Evolutionary conservation across 2,113 vertebrate species (phyloP).

Genomic region (Progne subis): DNA sequence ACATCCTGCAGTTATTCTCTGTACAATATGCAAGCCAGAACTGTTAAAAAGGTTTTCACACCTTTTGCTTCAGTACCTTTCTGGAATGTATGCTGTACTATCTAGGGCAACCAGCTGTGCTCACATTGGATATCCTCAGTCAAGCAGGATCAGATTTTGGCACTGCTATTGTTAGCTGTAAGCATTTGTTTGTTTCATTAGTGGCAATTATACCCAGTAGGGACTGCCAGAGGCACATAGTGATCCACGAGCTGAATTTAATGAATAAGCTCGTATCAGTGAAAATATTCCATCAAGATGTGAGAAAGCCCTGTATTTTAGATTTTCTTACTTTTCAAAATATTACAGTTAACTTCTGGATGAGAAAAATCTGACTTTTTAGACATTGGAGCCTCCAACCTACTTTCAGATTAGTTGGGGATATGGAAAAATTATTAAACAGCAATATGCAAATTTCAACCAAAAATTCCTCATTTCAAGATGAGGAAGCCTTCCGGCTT

Average conservation of each 20-base stretch:
- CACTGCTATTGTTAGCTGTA: not conserved
- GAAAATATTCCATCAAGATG: not conserved
- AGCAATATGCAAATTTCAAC: not conserved
- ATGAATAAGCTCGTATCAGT: not conserved
- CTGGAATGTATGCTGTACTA: conserved; percentile 13
- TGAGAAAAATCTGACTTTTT: not conserved
- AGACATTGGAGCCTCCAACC: not conserved
- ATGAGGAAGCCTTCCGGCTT: not conserved
- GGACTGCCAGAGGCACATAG: not conserved
- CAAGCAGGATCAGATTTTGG: conserved; percentile 56
- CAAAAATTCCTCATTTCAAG: not conserved
- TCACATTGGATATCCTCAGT: conserved; percentile 13
- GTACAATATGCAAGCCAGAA: conserved; percentile 14
- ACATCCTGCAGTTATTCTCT: conserved; percentile 16
- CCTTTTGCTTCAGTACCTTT: conserved; percentile 50
- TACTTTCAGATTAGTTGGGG: not conserved
- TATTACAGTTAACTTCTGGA: not conserved
- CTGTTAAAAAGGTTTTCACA: conserved; percentile 33
- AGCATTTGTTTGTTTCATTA: conserved; percentile 21
- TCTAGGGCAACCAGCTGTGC: conserved; percentile 35
- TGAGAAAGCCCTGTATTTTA: not conserved
- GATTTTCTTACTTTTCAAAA: not conserved
- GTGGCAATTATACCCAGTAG: not conserved
- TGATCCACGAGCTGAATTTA: not conserved
- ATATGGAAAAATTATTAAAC: not conserved